Base-by-base conservation (phyloP, 2,888 invertebrate species). In the Bibio marci region DNA sequence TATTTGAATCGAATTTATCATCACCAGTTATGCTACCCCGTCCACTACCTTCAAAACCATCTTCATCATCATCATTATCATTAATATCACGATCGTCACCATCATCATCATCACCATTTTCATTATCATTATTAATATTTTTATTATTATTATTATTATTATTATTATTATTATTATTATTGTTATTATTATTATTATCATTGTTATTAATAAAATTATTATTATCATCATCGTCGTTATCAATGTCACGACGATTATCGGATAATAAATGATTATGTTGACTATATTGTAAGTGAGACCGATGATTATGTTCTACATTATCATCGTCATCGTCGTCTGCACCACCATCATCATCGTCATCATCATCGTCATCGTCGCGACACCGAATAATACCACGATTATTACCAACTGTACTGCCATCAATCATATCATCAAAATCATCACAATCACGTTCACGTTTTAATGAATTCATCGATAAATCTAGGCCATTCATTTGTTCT, bases 391-490 rank as follows among this genome's bases (percentile, higher is more conserved):
- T 22, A 22, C 8, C 5, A 50, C 65, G 66, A 50, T 81, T 82
- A 43, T 80, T 82, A 46, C 85, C 85, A 50, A 22, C 22, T 8
- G 22, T 8, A 22, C 22, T 22, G 8, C 22, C 22, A 22, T 82
- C 76, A 52, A 83, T 85, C 15, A 57, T 59, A 39, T 62, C 61
- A 31, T 57, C 60, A 41, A 58, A 60, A 11, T 57, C 60, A 26
- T 46, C 44, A 27, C 49, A 54, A 37, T 82, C 59, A 73, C 87
- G 41, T 76, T 74, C 55, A 35, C 25, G 35, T 15, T 35, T 35
- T 52, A 83, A 87, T 44, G 90, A 62, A 2, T 72, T 68, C 80
- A 85, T 85, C 15, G 82, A 80, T n/a, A 91, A 66, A 53, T 91
- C 91, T 32, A 91, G 66, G 1, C 90, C 88, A 43, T 80, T 78